Percentiles rank a stretch among this genome's conserved stretches.
These are phyloP conservation scores for Autographa pulchrina DNA, from an alignment of 2,888 invertebrate species.

Conservation along the genomic window DNA sequence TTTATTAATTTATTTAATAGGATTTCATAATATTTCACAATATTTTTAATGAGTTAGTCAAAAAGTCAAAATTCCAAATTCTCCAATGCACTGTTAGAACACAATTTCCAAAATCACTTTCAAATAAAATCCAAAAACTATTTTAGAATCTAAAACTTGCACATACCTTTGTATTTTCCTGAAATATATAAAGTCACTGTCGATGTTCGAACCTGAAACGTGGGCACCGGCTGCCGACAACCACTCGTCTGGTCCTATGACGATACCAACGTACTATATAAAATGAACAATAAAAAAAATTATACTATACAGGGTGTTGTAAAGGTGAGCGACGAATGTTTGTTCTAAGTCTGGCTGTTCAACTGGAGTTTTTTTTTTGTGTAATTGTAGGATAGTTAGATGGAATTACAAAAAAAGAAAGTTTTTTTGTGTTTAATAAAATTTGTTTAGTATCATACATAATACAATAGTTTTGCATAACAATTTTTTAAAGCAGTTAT, in stretches of 20 bases:
- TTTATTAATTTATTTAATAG: neutral
- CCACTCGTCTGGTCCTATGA: constrained; percentile 70
- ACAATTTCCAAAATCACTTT: constrained; percentile 9
- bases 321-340: constrained; percentile 11
- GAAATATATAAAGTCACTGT: constrained; percentile 48
- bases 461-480: too few species aligned
- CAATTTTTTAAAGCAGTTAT: too few species aligned
- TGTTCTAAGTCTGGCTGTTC: neutral
- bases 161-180: constrained; percentile 57
- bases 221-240: constrained; percentile 76
- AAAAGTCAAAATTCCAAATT: neutral
- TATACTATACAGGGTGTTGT: constrained; percentile 67
- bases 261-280: constrained; percentile 71
- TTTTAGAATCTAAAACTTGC: constrained; percentile 3
- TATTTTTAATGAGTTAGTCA: neutral
- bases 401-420: too few species aligned
- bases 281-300: constrained; percentile 76
- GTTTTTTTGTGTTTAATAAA: too few species aligned
- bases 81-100: neutral
- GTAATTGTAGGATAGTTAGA: too few species aligned
- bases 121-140: neutral
- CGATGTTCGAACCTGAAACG: constrained; percentile 60
- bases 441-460: too few species aligned
- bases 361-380: neutral
- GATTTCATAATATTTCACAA: neutral